Percentiles rank a stretch among this genome's conserved stretches.
These are phyloP conservation scores for Ophion costatus DNA, from an alignment of 2,888 invertebrate species.

Conservation along the genomic window DNA sequence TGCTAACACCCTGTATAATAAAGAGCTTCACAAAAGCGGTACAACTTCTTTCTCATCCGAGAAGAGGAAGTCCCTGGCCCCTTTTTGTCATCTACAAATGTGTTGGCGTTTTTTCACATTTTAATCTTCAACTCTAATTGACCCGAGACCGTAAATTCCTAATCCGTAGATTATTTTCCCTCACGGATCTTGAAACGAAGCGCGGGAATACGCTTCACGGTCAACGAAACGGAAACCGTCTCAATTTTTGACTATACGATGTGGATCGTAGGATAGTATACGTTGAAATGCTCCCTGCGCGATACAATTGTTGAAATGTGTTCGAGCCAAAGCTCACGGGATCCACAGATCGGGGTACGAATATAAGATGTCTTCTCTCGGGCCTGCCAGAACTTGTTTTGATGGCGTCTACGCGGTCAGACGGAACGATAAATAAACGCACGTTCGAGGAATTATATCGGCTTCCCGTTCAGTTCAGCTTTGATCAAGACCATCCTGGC, in stretches of 20 bases:
- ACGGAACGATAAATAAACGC: conserved; percentile 34
- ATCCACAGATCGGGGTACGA: neutral
- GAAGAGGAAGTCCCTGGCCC: too few relatives aligned
- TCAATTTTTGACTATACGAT: neutral
- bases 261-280: neutral
- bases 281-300: neutral
- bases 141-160: too few relatives aligned
- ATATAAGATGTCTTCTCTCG: conserved; percentile 19
- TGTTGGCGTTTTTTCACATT: too few relatives aligned
- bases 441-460: conserved; percentile 22
- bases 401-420: conserved; percentile 13
- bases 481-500: neutral
- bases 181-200: too few relatives aligned
- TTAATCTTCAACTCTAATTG: too few relatives aligned
- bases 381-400: conserved; percentile 39
- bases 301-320: neutral
- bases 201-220: too few relatives aligned
- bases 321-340: neutral
- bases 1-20: too few relatives aligned
- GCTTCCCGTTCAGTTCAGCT: neutral
- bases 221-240: too few relatives aligned
- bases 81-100: too few relatives aligned
- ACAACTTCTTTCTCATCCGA: too few relatives aligned
- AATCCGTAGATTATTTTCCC: too few relatives aligned
- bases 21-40: too few relatives aligned